A percentile compares a stretch with the other conserved stretches of the same genome.
Evolutionary conservation across 2,797 vertebrate genomes (phyloP).

Genomic region (Carduelis carduelis): DNA sequence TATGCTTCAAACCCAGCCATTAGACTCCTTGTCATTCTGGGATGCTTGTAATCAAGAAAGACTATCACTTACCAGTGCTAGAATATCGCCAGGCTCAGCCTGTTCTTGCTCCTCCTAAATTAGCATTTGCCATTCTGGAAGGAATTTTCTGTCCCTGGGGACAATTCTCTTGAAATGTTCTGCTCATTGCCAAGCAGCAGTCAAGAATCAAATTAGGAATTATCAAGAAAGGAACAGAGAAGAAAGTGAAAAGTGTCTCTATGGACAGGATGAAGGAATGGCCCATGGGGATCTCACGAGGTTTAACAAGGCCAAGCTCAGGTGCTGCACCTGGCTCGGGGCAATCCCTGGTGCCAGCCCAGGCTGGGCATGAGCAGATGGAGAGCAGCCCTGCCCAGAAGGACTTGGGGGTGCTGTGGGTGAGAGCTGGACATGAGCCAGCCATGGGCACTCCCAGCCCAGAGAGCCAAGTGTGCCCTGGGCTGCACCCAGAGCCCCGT

Average conservation of each 20-base stretch:
- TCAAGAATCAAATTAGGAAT: neutral
- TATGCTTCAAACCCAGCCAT: neutral
- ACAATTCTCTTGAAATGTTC: neutral
- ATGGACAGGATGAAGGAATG: neutral
- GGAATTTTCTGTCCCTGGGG: neutral
- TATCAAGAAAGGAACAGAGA: neutral
- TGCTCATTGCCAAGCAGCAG: neutral
- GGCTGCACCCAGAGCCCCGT: no score
- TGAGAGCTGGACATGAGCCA: neutral
- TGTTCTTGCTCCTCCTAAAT: neutral
- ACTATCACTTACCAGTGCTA: neutral
- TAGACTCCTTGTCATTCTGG: neutral
- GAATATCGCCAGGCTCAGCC: neutral
- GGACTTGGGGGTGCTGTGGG: neutral
- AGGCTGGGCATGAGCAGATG: neutral
- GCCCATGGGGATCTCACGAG: accelerated
- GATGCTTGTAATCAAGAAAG: neutral
- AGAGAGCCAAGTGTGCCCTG: neutral
- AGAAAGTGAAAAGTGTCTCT: neutral
- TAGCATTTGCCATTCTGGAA: neutral
- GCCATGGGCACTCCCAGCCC: neutral
- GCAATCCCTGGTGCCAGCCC: no score
- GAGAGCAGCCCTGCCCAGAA: neutral
- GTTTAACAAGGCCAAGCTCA: neutral
- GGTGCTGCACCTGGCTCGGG: no score